Conservation (phyloP, 2,888 invertebrate species). For the Patella caerulea region DNA sequence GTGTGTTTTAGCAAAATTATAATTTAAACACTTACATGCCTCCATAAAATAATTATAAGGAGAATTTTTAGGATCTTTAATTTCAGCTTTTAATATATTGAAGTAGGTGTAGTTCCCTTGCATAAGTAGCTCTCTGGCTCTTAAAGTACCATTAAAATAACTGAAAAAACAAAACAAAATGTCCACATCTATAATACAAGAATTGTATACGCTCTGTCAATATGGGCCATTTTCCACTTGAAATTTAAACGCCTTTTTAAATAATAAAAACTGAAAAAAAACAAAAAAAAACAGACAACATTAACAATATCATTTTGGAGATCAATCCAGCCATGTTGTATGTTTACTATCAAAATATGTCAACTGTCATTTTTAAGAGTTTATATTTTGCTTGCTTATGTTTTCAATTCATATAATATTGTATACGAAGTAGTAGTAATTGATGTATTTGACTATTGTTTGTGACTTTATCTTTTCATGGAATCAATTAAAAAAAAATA, state of each 20-base stretch:
- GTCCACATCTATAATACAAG: not conserved
- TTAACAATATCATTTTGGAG: not conserved
- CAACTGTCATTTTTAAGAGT: no score
- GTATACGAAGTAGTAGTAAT: no score
- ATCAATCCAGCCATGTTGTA: no score
- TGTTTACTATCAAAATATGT: no score
- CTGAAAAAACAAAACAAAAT: constrained; percentile 37
- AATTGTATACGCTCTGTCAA: not conserved
- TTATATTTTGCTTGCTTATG: no score
- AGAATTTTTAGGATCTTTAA: constrained; percentile 50
- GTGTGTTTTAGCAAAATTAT: no score
- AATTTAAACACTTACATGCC: constrained; percentile 57
- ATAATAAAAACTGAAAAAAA: not conserved
- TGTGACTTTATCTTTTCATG: no score
- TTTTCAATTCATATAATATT: no score
- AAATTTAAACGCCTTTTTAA: not conserved
- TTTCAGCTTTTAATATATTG: constrained; percentile 54
- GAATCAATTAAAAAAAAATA: no score
- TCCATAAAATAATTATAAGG: constrained; percentile 66
- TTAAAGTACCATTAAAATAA: constrained; percentile 62
- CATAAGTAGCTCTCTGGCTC: constrained; percentile 55
- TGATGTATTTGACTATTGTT: no score
- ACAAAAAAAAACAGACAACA: not conserved
- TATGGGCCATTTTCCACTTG: not conserved
- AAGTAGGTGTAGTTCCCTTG: constrained; percentile 58